Base-by-base conservation (phyloP, 2,888 invertebrate species). In the Pherbina coryleti region DNA sequence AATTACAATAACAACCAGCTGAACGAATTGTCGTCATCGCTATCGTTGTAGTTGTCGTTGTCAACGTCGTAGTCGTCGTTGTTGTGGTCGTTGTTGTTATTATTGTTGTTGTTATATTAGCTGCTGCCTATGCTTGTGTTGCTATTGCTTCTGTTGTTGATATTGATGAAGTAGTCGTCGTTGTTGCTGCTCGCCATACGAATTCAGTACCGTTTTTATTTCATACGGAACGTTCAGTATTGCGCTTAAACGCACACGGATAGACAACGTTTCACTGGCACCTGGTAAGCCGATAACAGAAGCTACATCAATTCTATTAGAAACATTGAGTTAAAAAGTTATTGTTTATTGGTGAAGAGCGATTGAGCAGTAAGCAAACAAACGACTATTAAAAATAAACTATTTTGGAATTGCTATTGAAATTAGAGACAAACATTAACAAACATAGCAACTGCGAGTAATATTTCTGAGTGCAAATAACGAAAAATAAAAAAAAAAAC, bases 161-260 rank as follows among this genome's bases (percentile, higher is more conserved):
- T 37, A 14, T 19, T 55, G 3, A 60, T 67, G 25, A 31, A 34
- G 57, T 62, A 57, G 76, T 77, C 51, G 44, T 60, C 57, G 22
- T 44, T 67, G 77, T 55, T 62, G 37, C 69, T 69, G 67, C 74
- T 62, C 66, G 75, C 79, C 72, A 67, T 79, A 81, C 79, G 73
- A 75, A 86, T 86, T 85, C 82, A 82, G 87, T 83, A 85, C 84
- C 84, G 88, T 85, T 88, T 88, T 85, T 87, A 88, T 87, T 88
- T 86, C 88, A 88, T 87, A 86, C 75, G 84, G 80, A 72, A 79
- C 79, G 44, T 77, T 71, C 62, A 77, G 70, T 77, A 79, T 51
- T 74, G 79, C 81, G 80, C 81, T 82, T 79, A 82, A 82, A 82
- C 79, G 79, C 80, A 75, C 75, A 75, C 75, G 66, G 34, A 60